Conservation (phyloP, 2,113 vertebrate genomes). For the Hemiprocne comata region DNA sequence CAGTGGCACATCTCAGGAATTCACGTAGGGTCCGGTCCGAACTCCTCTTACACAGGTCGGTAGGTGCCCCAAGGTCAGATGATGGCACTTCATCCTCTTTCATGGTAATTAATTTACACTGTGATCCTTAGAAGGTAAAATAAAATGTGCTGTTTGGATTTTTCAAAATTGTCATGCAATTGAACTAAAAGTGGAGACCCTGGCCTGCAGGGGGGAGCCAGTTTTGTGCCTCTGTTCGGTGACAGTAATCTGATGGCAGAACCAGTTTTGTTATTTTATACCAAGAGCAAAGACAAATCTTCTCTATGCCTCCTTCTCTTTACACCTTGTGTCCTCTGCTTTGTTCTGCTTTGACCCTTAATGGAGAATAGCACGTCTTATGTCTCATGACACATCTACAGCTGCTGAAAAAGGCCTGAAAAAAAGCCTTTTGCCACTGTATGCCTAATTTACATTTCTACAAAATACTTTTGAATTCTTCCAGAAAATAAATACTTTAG, state of each 20-base stretch:
- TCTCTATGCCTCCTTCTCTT: neutral
- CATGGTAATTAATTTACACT: neutral
- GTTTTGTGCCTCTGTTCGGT: neutral
- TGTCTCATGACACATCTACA: neutral
- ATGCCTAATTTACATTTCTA: slow-evolving; percentile 38
- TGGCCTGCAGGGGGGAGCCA: neutral
- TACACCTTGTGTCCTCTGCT: neutral
- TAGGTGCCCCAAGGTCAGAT: neutral
- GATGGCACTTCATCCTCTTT: neutral
- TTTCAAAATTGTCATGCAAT: neutral
- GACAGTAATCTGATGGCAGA: slow-evolving; percentile 9
- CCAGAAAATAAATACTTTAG: slow-evolving; percentile 35
- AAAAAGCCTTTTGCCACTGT: neutral
- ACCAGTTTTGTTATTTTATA: slow-evolving; percentile 11
- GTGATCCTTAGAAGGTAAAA: neutral
- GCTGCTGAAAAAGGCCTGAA: neutral
- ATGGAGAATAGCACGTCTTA: neutral
- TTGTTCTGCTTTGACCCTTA: slow-evolving; percentile 31
- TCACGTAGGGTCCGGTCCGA: fast-evolving
- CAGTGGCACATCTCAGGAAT: neutral
- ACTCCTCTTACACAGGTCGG: neutral
- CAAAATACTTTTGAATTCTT: slow-evolving; percentile 41
- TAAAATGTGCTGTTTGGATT: neutral
- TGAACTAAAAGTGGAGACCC: neutral
- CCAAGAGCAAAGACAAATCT: slow-evolving; percentile 21